Percentiles rank a stretch among this genome's conserved stretches.
Conservation (phyloP, 2,888 invertebrate genomes). For the Drosophila dives region DNA sequence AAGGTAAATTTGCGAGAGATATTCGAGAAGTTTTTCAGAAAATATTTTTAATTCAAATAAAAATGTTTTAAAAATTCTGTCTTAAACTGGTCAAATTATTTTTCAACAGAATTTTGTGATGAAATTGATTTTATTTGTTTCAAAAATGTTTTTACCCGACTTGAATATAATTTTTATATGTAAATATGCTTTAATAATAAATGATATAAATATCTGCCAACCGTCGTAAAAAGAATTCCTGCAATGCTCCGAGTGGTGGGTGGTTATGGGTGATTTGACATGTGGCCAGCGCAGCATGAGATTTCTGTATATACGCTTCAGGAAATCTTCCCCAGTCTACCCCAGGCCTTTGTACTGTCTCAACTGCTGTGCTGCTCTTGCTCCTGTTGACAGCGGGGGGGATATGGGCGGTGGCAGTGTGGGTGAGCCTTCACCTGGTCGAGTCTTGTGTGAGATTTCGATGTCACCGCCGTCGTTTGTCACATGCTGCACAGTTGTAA, state of each 20-base stretch:
- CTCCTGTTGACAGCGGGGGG: not conserved
- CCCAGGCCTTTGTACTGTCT: conserved; percentile 4
- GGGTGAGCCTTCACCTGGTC: conserved; percentile 4
- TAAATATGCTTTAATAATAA: not conserved
- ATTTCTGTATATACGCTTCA: conserved; percentile 55
- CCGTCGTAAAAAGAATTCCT: conserved; percentile 41
- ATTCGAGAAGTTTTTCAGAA: conserved; percentile 9
- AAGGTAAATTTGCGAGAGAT: conserved; percentile 42
- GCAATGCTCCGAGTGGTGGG: conserved; percentile 45
- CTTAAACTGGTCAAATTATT: not conserved
- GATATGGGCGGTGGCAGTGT: not conserved
- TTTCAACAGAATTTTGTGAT: not conserved
- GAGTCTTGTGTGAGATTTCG: conserved; percentile 22
- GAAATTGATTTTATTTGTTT: not conserved
- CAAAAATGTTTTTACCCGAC: not conserved
- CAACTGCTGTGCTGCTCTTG: not conserved
- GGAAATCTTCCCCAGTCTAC: conserved; percentile 49
- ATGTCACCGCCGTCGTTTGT: conserved; percentile 42
- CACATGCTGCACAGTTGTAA: conserved; percentile 68
- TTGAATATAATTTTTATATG: not conserved
- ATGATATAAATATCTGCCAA: not conserved
- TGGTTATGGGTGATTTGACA: conserved; percentile 32
- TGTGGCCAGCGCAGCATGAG: conserved; percentile 73
- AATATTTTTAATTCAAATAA: not conserved
- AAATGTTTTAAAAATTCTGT: not conserved